phyloP scores from a whole-genome alignment of 1,140 invertebrate genomes.

The Cyphomyrmex costatus region DNA sequence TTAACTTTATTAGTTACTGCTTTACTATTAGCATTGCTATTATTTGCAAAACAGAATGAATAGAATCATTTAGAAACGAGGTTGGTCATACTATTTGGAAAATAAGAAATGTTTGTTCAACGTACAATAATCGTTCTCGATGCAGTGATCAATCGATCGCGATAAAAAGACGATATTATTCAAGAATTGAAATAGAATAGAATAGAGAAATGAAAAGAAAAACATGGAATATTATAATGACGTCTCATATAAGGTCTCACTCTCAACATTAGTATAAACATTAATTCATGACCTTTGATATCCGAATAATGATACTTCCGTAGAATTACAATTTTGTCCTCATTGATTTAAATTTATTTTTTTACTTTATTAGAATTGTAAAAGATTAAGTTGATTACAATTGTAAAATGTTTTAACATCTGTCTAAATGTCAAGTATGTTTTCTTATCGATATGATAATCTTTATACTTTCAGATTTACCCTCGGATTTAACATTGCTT shows the following conservation, averaged over 20 bases:
- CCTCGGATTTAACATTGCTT: background rate
- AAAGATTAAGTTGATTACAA: slow-evolving; percentile 29
- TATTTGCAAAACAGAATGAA: slow-evolving; percentile 23
- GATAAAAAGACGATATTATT: slow-evolving; percentile 6
- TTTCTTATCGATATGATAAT: background rate
- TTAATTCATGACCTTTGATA: slow-evolving; percentile 59
- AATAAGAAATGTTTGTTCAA: slow-evolving; percentile 64
- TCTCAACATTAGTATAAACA: slow-evolving; percentile 66
- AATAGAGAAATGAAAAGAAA: slow-evolving; percentile 10
- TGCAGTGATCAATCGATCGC: slow-evolving; percentile 60
- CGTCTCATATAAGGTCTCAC: slow-evolving; percentile 7
- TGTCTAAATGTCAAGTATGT: slow-evolving; percentile 12
- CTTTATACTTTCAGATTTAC: background rate
- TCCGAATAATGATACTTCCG: slow-evolving; percentile 14
- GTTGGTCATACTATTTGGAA: slow-evolving; percentile 68
- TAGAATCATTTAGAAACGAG: slow-evolving; percentile 14
- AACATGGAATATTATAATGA: background rate
- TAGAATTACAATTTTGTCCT: background rate
- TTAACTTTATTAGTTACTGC: background rate
- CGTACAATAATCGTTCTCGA: slow-evolving; percentile 55
- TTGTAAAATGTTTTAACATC: slow-evolving; percentile 5
- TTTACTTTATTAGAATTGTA: slow-evolving; percentile 53
- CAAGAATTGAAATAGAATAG: slow-evolving; percentile 29
- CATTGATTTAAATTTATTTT: slow-evolving; percentile 19
- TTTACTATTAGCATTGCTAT: background rate